Evolutionary conservation across 2,797 vertebrate species (phyloP), one percentile per base, ranked within the genome.

Genomic region (Crenuchus spilurus): DNA sequence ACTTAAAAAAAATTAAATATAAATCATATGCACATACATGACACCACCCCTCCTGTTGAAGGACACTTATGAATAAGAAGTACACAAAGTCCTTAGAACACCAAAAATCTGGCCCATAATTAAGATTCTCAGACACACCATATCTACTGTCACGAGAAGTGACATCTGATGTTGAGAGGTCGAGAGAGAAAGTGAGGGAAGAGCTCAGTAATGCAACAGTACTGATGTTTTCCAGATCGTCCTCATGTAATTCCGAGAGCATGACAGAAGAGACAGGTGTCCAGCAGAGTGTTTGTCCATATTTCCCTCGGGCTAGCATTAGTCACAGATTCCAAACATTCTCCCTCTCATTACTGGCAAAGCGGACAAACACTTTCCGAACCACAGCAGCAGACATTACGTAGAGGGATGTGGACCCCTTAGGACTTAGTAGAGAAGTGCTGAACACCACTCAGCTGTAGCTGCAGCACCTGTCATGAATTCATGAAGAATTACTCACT

Each of bases 291-390:
- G 41, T 67, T 48, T 26, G 33, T 68, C 20, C 28, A 54, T 71
- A 67, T 24, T 42, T 68, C 74, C 46, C 69, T 72, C 13, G 49
- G 33, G 31, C 18, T 64, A 75, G 20, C 72, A 66, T 82, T 78
- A 80, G 64, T 80, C 73, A 77, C 72, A 80, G 78, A 82, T 82
- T 78, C 81, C 73, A 28, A 55, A 49, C 69, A 48, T 78, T 64
- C 54, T 76, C 71, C 33, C 4, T 65, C 48, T 75, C 31, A 20
- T 80, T 78, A 72, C 72, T 63, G 74, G 75, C 68, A 76, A 74
- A 48, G n/a, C 5, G 18, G 13, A 69, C 18, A 60, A 62, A 22
- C 42, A 18, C 9, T 63, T 31, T 75, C 39, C 68, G 30, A 68
- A 33, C 60, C 20, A 24, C 30, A 37, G 66, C 2, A 74, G 28